Percentiles rank a stretch among this genome's conserved stretches.
Conservation (phyloP, 2,797 vertebrate species). For the Hypotaenidia philippensis region DNA sequence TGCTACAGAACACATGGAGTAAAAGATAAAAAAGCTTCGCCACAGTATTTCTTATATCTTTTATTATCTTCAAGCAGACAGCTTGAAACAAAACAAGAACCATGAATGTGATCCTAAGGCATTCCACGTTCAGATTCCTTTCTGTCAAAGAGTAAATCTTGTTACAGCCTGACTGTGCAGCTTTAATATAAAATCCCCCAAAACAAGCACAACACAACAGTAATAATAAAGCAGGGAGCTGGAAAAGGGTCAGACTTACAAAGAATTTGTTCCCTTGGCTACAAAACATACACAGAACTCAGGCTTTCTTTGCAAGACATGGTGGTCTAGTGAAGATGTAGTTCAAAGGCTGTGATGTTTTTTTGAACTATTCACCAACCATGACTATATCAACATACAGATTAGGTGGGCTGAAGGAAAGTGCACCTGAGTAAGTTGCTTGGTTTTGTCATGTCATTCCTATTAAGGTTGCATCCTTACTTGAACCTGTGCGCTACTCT, state of each 20-base stretch:
- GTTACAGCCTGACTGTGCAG: neutral
- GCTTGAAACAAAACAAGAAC: neutral
- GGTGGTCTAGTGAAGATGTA: neutral
- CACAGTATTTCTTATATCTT: neutral
- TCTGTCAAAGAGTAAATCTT: neutral
- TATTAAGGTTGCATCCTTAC: neutral
- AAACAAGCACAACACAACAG: neutral
- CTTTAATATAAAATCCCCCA: neutral
- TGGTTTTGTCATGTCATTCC: constrained; percentile 4
- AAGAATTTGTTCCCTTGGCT: neutral
- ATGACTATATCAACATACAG: neutral
- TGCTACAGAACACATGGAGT: neutral
- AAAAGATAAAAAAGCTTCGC: neutral
- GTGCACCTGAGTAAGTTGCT: neutral
- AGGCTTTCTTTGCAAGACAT: neutral
- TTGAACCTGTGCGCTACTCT: neutral
- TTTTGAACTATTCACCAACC: neutral
- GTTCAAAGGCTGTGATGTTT: neutral
- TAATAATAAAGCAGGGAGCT: neutral
- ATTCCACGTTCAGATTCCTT: neutral
- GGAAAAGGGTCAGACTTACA: neutral
- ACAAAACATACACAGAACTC: neutral
- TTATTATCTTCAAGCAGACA: neutral
- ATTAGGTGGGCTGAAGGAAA: neutral
- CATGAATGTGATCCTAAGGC: neutral